Evolutionary conservation across 2,797 vertebrate genomes (phyloP).

Genomic region (Gorsachius magnificus): DNA sequence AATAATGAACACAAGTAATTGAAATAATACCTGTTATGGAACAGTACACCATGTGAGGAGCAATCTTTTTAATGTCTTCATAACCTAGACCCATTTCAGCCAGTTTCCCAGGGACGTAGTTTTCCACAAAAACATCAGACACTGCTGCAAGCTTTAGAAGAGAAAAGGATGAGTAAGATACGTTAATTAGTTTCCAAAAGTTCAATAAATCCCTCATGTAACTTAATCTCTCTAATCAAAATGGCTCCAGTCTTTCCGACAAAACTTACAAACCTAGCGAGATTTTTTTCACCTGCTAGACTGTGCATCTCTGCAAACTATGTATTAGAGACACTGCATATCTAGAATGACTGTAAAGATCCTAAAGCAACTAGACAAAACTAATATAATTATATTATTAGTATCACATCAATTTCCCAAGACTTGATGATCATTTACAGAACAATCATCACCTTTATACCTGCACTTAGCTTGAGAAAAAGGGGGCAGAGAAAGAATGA

Average conservation of each 20-base stretch:
- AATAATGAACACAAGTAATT: not conserved
- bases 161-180: slow-evolving; percentile 29
- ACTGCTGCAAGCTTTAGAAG: slow-evolving; percentile 83
- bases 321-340: not conserved
- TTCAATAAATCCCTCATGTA: not conserved
- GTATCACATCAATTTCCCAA: not conserved
- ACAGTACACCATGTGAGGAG: slow-evolving; percentile 89
- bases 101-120: slow-evolving; percentile 92
- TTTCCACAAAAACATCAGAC: slow-evolving; percentile 92
- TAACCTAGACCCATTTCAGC: slow-evolving; percentile 86
- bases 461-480: not conserved
- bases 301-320: not conserved
- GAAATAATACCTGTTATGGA: slow-evolving; percentile 89
- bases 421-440: not conserved
- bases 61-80: slow-evolving; percentile 79
- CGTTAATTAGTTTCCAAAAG: not conserved
- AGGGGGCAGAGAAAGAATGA: not conserved
- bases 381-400: not conserved
- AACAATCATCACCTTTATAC: not conserved
- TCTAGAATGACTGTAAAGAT: not conserved
- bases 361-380: not conserved
- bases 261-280: not conserved
- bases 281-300: not conserved
- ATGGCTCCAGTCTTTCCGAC: not conserved
- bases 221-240: slow-evolving; percentile 2